Conservation (phyloP, 2,888 invertebrate genomes). For the Parnassius mnemosyne region DNA sequence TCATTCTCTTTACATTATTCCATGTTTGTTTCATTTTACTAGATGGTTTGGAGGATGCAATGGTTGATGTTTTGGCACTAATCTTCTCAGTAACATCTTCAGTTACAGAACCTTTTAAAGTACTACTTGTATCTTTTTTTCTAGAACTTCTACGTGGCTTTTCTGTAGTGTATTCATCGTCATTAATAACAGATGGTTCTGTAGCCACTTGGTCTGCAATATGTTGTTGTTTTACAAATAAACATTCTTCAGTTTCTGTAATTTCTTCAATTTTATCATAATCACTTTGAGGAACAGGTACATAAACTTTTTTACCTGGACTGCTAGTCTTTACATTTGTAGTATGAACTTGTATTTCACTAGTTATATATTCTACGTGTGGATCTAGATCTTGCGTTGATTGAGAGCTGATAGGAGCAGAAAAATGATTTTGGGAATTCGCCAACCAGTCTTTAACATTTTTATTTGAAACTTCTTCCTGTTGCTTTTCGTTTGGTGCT, state of each 20-base stretch:
- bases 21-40: slow-evolving; percentile 57
- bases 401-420: slow-evolving; percentile 43
- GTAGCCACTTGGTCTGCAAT: slow-evolving; percentile 53
- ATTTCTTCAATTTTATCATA: slow-evolving; percentile 71
- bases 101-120: slow-evolving; percentile 39
- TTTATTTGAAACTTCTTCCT: slow-evolving; percentile 50
- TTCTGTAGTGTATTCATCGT: slow-evolving; percentile 50
- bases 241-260: slow-evolving; percentile 47
- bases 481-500: slow-evolving; percentile 37
- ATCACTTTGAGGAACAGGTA: slow-evolving; percentile 57
- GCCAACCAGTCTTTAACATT: slow-evolving; percentile 67
- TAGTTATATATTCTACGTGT: slow-evolving; percentile 45
- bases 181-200: slow-evolving; percentile 51
- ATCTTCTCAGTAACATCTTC: slow-evolving; percentile 16
- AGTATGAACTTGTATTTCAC: slow-evolving; percentile 56
- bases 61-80: slow-evolving; percentile 38
- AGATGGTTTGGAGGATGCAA: slow-evolving; percentile 41
- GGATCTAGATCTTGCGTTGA: slow-evolving; percentile 45
- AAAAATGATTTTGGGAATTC: slow-evolving; percentile 68
- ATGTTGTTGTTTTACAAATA: slow-evolving; percentile 47
- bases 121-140: slow-evolving; percentile 40
- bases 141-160: slow-evolving; percentile 65
- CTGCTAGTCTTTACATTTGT: slow-evolving; percentile 41
- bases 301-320: slow-evolving; percentile 44
- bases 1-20: slow-evolving; percentile 71